Evolutionary conservation across 2,797 vertebrate genomes (phyloP).

Genomic region (Arctocebus calabarensis): DNA sequence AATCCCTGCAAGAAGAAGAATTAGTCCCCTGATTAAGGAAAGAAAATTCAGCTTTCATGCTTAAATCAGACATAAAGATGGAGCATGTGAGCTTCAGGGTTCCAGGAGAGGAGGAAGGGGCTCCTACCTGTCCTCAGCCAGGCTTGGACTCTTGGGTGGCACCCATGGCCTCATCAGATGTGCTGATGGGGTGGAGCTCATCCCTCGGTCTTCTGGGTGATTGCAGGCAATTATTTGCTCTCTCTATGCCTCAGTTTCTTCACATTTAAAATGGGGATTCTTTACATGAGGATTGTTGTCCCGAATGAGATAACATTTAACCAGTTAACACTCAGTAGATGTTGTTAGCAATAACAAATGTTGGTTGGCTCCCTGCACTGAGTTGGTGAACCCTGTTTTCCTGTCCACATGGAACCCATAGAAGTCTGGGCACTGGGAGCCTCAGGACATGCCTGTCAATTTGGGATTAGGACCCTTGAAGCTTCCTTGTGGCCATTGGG

Average conservation of each 20-base stretch:
- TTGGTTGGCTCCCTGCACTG: too few species aligned
- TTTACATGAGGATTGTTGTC: not conserved
- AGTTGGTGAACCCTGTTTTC: not conserved
- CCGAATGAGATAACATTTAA: not conserved
- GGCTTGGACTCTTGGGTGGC: not conserved
- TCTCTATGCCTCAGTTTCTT: not conserved
- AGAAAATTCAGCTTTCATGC: not conserved
- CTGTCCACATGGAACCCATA: not conserved
- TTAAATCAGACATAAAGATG: not conserved
- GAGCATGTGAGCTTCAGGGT: not conserved
- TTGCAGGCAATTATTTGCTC: not conserved
- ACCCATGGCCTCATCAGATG: not conserved
- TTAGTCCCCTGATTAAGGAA: slow-evolving; percentile 6
- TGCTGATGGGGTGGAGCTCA: not conserved
- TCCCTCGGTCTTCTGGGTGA: not conserved
- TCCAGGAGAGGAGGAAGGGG: not conserved
- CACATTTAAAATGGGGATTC: not conserved
- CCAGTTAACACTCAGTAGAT: not conserved
- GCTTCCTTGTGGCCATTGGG: not conserved
- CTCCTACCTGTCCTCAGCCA: not conserved
- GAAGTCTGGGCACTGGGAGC: not conserved
- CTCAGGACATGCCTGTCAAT: not conserved
- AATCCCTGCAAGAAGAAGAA: not conserved
- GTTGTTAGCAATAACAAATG: not conserved
- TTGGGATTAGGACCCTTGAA: not conserved